These are phyloP conservation scores for Columba livia DNA, from an alignment of 2,113 vertebrate genomes.

Conservation along the genomic window DNA sequence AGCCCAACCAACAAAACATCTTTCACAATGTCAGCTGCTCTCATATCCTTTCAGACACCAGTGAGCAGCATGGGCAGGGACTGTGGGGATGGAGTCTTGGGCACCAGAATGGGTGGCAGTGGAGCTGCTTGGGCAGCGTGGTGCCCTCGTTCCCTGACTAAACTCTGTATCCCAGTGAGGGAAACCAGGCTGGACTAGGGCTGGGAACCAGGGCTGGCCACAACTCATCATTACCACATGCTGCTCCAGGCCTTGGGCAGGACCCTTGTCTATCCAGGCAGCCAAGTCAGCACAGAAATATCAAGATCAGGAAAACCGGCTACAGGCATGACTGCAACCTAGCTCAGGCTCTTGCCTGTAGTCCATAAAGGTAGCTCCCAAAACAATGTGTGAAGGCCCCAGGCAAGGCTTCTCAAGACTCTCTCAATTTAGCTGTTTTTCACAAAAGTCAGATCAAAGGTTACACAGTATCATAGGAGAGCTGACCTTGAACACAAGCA, in stretches of 20 bases:
- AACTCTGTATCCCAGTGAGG: neutral
- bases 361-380: neutral
- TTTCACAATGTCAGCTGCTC: neutral
- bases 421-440: neutral
- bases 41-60: neutral
- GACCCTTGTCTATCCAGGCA: neutral
- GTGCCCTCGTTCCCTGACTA: neutral
- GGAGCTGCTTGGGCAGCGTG: neutral
- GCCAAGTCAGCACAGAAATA: neutral
- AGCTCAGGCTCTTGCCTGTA: neutral
- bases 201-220: neutral
- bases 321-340: neutral
- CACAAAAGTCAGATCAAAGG: neutral
- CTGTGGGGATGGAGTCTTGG: neutral
- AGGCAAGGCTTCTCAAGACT: neutral
- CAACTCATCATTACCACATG: too few species aligned
- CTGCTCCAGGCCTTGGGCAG: neutral
- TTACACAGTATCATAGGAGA: neutral
- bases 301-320: neutral
- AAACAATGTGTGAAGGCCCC: accelerated
- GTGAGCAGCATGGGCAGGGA: neutral
- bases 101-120: neutral
- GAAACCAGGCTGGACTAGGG: neutral
- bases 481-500: neutral
- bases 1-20: neutral